These are phyloP conservation scores for Cerceris rybyensis DNA, from an alignment of 2,888 invertebrate species.

Conservation along the genomic window DNA sequence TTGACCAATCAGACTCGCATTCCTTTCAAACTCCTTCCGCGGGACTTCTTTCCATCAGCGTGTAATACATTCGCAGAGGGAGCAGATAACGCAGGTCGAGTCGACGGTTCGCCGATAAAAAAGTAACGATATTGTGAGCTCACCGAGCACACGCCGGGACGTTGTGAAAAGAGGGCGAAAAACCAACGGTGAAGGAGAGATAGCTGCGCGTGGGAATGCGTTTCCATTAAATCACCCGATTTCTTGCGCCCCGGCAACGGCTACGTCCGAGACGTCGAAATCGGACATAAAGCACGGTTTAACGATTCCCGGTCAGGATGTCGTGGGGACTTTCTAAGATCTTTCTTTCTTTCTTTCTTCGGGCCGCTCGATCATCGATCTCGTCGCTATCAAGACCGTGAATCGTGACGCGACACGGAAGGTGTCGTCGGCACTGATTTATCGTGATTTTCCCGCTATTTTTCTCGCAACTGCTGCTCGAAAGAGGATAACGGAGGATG, in stretches of 20 bases:
- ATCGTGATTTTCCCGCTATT: too few species aligned
- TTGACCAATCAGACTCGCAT: too few species aligned
- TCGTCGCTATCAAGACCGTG: slow-evolving; percentile 37
- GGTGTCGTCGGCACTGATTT: slow-evolving; percentile 26
- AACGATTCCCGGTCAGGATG: slow-evolving; percentile 74
- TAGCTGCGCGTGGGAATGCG: slow-evolving; percentile 76
- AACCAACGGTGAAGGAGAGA: slow-evolving; percentile 29
- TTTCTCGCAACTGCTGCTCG: too few species aligned
- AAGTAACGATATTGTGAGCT: neutral
- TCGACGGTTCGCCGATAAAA: slow-evolving; percentile 9
- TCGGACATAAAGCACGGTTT: slow-evolving; percentile 60
- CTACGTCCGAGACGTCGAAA: slow-evolving; percentile 57
- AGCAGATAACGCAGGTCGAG: slow-evolving; percentile 12
- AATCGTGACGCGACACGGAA: slow-evolving; percentile 35
- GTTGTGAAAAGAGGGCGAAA: slow-evolving; percentile 6
- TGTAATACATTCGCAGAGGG: too few species aligned
- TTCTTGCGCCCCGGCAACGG: slow-evolving; percentile 69
- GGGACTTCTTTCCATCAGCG: too few species aligned
- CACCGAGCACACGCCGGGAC: slow-evolving; percentile 6
- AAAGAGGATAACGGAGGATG: too few species aligned
- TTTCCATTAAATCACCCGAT: slow-evolving; percentile 78
- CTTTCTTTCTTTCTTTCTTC: slow-evolving; percentile 25
- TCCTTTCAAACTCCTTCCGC: too few species aligned
- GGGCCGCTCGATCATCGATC: slow-evolving; percentile 49
- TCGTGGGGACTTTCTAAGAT: slow-evolving; percentile 66